Percentiles rank a stretch among this genome's conserved stretches.
These are phyloP conservation scores for Paragorgia papillata DNA, from an alignment of 92 coral and sea anemone species.

Conservation along the genomic window DNA sequence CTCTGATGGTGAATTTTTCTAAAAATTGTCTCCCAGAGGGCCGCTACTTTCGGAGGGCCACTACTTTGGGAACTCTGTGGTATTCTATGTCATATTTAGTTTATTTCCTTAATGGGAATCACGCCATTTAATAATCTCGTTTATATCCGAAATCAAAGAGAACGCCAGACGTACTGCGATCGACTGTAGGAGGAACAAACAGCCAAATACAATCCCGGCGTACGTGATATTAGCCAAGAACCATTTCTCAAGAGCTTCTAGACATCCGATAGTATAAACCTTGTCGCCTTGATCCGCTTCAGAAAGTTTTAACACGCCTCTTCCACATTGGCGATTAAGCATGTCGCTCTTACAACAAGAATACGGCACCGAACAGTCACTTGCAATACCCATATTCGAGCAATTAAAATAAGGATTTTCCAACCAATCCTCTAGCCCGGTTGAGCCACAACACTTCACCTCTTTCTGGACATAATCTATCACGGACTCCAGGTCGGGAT, in stretches of 20 bases:
- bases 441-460: conserved; percentile 87
- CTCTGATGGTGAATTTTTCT: too few relatives aligned
- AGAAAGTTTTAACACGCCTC: conserved; percentile 56
- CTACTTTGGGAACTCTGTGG: too few relatives aligned
- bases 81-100: too few relatives aligned
- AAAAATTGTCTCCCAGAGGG: too few relatives aligned
- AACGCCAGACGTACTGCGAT: conserved; percentile 75
- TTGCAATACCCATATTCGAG: conserved; percentile 52
- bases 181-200: conserved; percentile 58
- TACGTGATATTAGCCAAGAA: conserved; percentile 42
- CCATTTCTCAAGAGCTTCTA: conserved; percentile 87
- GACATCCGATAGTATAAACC: conserved; percentile 73
- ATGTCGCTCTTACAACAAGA: conserved; percentile 88
- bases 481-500: conserved; percentile 79
- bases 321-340: conserved; percentile 88
- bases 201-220: conserved; percentile 14
- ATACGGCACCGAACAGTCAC: conserved; percentile 84
- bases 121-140: conserved; percentile 57
- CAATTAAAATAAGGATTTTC: conserved; percentile 84
- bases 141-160: conserved; percentile 70
- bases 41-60: too few relatives aligned
- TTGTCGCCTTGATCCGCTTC: conserved; percentile 51
- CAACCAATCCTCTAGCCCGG: conserved; percentile 75
- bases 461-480: conserved; percentile 81
- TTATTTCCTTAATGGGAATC: not conserved